Conservation (phyloP, 2,888 invertebrate species). For the Frankliniella intonsa region DNA sequence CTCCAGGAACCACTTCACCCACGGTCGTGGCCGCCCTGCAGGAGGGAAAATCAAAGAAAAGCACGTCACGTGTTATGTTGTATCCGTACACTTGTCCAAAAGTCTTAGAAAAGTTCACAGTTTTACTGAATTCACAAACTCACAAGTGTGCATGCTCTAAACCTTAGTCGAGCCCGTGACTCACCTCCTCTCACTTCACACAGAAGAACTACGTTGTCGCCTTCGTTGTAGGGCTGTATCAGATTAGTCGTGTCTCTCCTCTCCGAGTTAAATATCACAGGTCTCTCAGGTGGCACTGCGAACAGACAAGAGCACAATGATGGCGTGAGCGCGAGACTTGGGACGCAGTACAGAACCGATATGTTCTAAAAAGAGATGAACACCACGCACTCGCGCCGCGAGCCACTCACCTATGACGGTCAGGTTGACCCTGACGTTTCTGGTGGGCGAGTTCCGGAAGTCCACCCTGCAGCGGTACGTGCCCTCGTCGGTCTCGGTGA, state of each 20-base stretch:
- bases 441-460: constrained; percentile 52
- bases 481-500: constrained; percentile 49
- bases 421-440: constrained; percentile 52
- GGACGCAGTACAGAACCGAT: constrained; percentile 16
- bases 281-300: constrained; percentile 74
- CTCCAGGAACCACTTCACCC: constrained; percentile 80
- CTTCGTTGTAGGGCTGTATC: constrained; percentile 74
- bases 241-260: constrained; percentile 60
- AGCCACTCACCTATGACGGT: constrained; percentile 51
- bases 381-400: neutral
- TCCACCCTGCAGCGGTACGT: constrained; percentile 53
- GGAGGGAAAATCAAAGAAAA: constrained; percentile 23
- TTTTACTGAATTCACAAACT: neutral
- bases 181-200: constrained; percentile 78
- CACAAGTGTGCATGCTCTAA: neutral
- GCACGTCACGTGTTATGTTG: constrained; percentile 25
- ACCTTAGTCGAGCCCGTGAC: constrained; percentile 37
- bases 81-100: no score
- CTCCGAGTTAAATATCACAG: constrained; percentile 73
- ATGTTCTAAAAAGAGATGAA: neutral
- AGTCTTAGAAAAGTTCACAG: no score
- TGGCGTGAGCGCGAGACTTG: constrained; percentile 28
- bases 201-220: constrained; percentile 70
- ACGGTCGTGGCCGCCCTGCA: constrained; percentile 59
- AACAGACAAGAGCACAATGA: constrained; percentile 23